Base-by-base conservation (phyloP, 2,113 vertebrate genomes). In the Rattus norvegicus region DNA sequence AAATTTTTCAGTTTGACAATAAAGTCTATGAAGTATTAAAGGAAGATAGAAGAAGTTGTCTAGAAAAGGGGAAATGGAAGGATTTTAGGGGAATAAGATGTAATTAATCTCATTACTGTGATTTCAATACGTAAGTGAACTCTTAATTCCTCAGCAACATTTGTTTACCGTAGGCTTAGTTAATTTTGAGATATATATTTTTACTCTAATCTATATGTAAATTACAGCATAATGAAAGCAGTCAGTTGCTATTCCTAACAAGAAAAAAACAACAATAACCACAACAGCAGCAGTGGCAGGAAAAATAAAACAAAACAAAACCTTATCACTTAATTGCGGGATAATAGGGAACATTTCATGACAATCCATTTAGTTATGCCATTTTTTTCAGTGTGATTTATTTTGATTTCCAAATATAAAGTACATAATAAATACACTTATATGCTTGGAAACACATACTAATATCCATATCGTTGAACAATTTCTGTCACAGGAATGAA, bases 41-140 rank as follows among this genome's bases (percentile, higher is more conserved):
- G 17, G 39, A 88, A 20, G 7, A 89, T 67, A 8, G 72, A 54
- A 22, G 2, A 13, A 3, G 1, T 39, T 28, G 16, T 81, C 85
- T 76, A 54, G 28, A 67, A 22, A 73, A 90, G 80, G 54, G 4
- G 5, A 19, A 0, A 26, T 5, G 1, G 43, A 90, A 77, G 5
- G 4, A 26, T 52, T 91, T 83, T n/a, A 24, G 19, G n/a, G 85
- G 80, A 87, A 81, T 12, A 84, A 63, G 75, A 9, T 6, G 13
- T 69, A 76, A 88, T 65, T 26, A 86, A 90, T 43, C 5, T 85
- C 2, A 43, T 87, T 87, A 63, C 17, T 70, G 14, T 79, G 14
- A 75, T 92, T 94, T 36, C 7, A 76, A 43, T 69, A 89, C 88
- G 49, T 33, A 94, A 77, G 67, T 92, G 43, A n/a, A 81, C 67